Conservation (phyloP, 2,888 invertebrate species). For the Platycnemis pennipes region DNA sequence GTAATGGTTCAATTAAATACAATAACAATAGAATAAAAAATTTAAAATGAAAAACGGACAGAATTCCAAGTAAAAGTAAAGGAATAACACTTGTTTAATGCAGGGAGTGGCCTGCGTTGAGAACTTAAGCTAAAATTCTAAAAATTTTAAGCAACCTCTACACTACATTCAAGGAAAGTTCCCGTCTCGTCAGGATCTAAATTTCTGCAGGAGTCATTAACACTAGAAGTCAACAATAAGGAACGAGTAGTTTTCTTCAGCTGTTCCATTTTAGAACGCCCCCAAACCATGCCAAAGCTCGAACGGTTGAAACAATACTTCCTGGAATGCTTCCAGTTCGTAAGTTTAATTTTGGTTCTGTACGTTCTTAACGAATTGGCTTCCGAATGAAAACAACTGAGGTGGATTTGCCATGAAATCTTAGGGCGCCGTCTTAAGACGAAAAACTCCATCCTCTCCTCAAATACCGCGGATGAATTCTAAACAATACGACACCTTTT, state of each 20-base stretch:
- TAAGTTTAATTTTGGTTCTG: slow-evolving; percentile 33
- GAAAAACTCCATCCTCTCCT: not conserved
- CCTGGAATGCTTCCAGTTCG: slow-evolving; percentile 50
- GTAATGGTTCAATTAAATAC: too few relatives aligned
- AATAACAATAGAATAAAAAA: not conserved
- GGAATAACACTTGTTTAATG: too few relatives aligned
- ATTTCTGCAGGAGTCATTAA: not conserved
- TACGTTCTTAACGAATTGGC: slow-evolving; percentile 37
- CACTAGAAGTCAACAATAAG: not conserved
- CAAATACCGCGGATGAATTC: not conserved
- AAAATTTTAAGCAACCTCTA: too few relatives aligned
- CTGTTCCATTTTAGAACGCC: not conserved
- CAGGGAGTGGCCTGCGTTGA: too few relatives aligned
- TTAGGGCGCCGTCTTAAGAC: not conserved
- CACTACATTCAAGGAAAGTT: not conserved
- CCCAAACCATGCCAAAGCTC: slow-evolving; percentile 9
- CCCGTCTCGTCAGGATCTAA: not conserved
- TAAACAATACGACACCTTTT: not conserved
- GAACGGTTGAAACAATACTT: slow-evolving; percentile 34
- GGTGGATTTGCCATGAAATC: not conserved
- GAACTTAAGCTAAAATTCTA: too few relatives aligned
- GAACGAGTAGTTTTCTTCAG: not conserved
- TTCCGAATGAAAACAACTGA: slow-evolving; percentile 37
- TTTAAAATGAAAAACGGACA: not conserved
- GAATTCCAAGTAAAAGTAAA: too few relatives aligned